Percentiles rank a stretch among this genome's conserved stretches.
These are phyloP conservation scores for Arge pagana DNA, from an alignment of 2,888 invertebrate genomes.

Conservation along the genomic window DNA sequence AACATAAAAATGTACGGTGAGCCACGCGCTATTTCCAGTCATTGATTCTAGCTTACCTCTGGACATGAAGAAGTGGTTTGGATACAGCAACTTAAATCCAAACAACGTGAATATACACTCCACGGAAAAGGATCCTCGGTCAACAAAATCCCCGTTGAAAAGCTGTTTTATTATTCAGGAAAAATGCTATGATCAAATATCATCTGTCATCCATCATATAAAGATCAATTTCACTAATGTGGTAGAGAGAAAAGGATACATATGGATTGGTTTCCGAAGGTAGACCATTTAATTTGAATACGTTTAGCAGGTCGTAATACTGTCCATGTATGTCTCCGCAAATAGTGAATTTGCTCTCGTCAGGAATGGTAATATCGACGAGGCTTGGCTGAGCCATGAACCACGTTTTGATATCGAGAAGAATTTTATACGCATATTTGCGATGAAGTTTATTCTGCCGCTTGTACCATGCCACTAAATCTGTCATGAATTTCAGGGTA, in stretches of 20 bases:
- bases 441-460: constrained; percentile 91
- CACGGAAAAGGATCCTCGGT: constrained; percentile 98
- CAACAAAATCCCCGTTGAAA: constrained; percentile 99
- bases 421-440: constrained; percentile 97
- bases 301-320: constrained; percentile 97
- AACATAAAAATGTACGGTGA: no score
- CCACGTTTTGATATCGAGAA: constrained; percentile 85
- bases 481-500: constrained; percentile 84
- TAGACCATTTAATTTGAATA: constrained; percentile 95
- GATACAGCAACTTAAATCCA: constrained; percentile 94
- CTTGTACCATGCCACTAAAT: constrained; percentile 88
- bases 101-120: constrained; percentile 98
- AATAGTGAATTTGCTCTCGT: constrained; percentile 91
- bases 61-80: constrained; percentile 96
- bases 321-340: constrained; percentile 99
- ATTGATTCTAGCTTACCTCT: constrained; percentile 71
- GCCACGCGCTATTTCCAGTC: constrained; percentile 1
- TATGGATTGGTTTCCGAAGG: constrained; percentile 96
- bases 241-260: constrained; percentile 62
- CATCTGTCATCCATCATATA: background rate
- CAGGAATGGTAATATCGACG: constrained; percentile 86
- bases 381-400: constrained; percentile 85
- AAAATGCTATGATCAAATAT: constrained; percentile 21
- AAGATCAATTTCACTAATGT: constrained; percentile 2
- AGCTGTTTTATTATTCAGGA: constrained; percentile 61